Conservation (phyloP, 2,888 invertebrate species). For the Nemotelus nigrinus region DNA sequence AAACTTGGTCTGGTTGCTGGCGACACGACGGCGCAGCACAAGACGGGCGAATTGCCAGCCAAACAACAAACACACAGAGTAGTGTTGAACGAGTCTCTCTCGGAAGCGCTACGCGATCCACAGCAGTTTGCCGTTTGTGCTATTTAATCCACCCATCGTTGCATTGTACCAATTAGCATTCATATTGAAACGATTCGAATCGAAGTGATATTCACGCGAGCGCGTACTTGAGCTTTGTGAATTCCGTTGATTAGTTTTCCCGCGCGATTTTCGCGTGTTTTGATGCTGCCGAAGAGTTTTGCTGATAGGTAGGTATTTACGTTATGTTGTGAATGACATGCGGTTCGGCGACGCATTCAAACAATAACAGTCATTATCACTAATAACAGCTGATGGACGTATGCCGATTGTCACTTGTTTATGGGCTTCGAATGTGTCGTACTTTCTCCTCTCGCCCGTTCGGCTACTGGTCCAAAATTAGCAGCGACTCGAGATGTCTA, state of each 20-base stretch:
- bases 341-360: background rate
- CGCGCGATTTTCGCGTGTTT: slow-evolving; percentile 4
- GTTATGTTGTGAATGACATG: background rate
- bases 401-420: background rate
- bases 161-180: too few species aligned
- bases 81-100: slow-evolving; percentile 40
- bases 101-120: slow-evolving; percentile 22
- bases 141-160: background rate
- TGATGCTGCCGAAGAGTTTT: background rate
- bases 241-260: background rate
- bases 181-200: too few species aligned
- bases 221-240: background rate
- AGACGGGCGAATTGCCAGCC: slow-evolving; percentile 21
- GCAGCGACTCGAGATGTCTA: background rate
- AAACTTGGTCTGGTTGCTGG: background rate
- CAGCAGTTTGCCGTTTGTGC: slow-evolving; percentile 14
- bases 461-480: background rate
- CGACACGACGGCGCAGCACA: slow-evolving; percentile 17
- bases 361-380: background rate
- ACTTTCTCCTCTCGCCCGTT: background rate
- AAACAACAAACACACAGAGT: background rate
- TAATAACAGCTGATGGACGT: background rate
- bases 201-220: too few species aligned
- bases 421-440: background rate
- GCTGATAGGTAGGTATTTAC: slow-evolving; percentile 10